These are phyloP conservation scores for Oreochromis tanganicae DNA, from an alignment of 2,113 vertebrate genomes.

Conservation along the genomic window DNA sequence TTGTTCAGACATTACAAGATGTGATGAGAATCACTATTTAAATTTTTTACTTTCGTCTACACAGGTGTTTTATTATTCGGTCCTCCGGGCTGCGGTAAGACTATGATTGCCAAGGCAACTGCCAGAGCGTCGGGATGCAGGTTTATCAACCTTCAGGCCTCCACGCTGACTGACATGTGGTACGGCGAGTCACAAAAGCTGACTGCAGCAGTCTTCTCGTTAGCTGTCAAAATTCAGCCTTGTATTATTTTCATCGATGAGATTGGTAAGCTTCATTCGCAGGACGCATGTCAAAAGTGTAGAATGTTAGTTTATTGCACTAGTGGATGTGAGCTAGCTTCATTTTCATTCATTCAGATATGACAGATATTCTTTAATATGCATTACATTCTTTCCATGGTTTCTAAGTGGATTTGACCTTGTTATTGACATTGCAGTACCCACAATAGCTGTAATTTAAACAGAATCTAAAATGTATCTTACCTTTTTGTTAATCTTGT, in stretches of 20 bases:
- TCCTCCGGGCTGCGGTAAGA: conserved; percentile 79
- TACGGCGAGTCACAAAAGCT: conserved; percentile 80
- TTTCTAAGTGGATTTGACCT: not conserved
- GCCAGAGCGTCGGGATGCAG: conserved; percentile 76
- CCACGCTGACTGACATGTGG: conserved; percentile 79
- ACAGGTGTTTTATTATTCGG: conserved; percentile 77
- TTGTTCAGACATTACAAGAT: accelerated
- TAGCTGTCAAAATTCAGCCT: conserved; percentile 78
- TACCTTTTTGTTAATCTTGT: not conserved
- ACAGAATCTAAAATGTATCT: not conserved
- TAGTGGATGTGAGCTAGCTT: not conserved
- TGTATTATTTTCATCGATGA: conserved; percentile 82
- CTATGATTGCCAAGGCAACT: conserved; percentile 79
- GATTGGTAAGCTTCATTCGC: conserved; percentile 66
- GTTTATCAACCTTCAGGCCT: conserved; percentile 79
- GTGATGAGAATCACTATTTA: not conserved
- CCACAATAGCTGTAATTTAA: not conserved
- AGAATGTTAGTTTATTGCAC: not conserved
- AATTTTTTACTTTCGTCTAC: not conserved
- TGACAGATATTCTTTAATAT: not conserved
- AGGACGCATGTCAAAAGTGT: not conserved
- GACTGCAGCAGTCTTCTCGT: conserved; percentile 77
- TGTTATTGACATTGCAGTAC: not conserved
- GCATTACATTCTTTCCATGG: not conserved
- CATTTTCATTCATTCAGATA: not conserved